Base-by-base conservation (phyloP, 2,113 vertebrate species). In the Corythoichthys haematopterus region DNA sequence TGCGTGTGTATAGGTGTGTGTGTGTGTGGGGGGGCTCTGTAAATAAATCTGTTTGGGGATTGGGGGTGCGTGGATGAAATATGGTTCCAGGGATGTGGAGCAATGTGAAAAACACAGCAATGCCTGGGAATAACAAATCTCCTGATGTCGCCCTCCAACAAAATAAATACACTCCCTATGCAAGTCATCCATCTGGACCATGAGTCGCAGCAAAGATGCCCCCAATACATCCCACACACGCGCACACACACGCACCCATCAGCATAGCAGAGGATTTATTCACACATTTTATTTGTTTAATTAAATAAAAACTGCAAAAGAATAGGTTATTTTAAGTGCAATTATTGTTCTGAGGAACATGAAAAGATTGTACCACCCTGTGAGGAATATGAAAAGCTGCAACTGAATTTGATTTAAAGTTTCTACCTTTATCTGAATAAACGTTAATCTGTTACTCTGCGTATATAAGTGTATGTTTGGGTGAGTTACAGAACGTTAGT, bases 41-140 rank as follows among this genome's bases (percentile, higher is more conserved):
- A 91, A 91, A 92, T 92, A 92, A 92, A 92, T 92, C 86, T 91
- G 90, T 91, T 93, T 90, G 90, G 90, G 89, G 89, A 89, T 87
- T 85, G 89, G 83, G 89, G 88, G 87, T 88, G 85, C 73, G 67
- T 72, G 77, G 89, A 92, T 93, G 91, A 91, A 93, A 91, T 91
- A 92, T 93, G 88, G 85, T 88, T 85, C 85, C 81, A 37, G 76
- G 84, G 90, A 93, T 93, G 86, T 93, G 87, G 91, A 92, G 91
- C 91, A 91, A 90, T 86, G 91, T 91, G 89, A 91, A 92, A 92
- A 92, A 90, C 87, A 85, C 88, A 75, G 87, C 85, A 90, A 87
- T 88, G 79, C 83, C 78, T 70, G 90, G 88, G 90, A 91, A 92
- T 93, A 91, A 92, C 91, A 92, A 92, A 92, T 93, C 90, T 91